Conservation (phyloP, 2,888 invertebrate genomes). For the Azorinus chamasolen region DNA sequence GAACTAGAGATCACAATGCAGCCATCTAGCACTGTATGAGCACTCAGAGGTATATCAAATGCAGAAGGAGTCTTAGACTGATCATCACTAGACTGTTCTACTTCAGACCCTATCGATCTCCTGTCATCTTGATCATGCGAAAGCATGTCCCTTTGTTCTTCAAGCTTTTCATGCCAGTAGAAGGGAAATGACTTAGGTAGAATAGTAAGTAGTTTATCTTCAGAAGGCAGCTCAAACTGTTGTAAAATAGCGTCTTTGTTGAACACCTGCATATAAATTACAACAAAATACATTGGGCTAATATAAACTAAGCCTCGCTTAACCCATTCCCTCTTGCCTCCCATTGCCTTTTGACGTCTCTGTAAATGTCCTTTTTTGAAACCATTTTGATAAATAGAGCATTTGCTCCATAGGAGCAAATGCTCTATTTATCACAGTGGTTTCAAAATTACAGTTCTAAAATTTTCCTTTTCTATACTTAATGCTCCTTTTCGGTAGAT, state of each 20-base stretch:
- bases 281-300: too few relatives aligned
- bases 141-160: conserved; percentile 59
- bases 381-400: too few relatives aligned
- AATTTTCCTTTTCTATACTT: too few relatives aligned
- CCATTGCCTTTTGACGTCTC: too few relatives aligned
- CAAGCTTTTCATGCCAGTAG: conserved; percentile 80
- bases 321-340: too few relatives aligned
- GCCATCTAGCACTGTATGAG: conserved; percentile 84
- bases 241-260: conserved; percentile 89
- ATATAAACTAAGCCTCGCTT: too few relatives aligned
- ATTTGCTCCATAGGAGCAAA: too few relatives aligned
- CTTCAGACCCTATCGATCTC: conserved; percentile 9
- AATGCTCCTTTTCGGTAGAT: too few relatives aligned
- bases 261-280: conserved; percentile 88
- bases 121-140: conserved; percentile 41
- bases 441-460: too few relatives aligned
- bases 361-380: too few relatives aligned
- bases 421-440: too few relatives aligned
- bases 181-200: conserved; percentile 87
- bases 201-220: conserved; percentile 87
- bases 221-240: conserved; percentile 88
- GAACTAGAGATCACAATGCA: conserved; percentile 89
- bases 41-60: conserved; percentile 73
- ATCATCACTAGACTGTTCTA: conserved; percentile 28
- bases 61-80: conserved; percentile 53